These are phyloP conservation scores for Panurus biarmicus DNA, from an alignment of 2,113 vertebrate genomes.

Conservation along the genomic window DNA sequence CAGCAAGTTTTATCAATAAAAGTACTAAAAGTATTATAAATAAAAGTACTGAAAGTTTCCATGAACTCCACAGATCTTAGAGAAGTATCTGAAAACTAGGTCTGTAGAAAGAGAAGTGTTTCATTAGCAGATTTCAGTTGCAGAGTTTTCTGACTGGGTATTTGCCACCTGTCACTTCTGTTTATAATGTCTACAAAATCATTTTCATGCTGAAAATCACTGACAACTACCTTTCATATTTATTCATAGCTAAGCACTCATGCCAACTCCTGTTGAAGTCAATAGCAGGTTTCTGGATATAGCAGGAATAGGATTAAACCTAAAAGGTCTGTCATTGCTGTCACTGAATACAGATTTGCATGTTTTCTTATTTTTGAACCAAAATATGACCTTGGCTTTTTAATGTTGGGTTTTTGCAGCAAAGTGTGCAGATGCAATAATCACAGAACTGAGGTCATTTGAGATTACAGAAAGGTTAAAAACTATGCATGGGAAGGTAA, in stretches of 20 bases:
- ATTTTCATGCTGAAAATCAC: neutral
- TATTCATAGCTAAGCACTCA: neutral
- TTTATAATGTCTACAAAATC: neutral
- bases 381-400: neutral
- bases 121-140: neutral
- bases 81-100: neutral
- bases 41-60: neutral
- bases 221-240: constrained; percentile 1
- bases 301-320: neutral
- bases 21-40: neutral
- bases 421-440: neutral
- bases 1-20: neutral
- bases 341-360: neutral
- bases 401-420: neutral
- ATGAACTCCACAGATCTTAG: neutral
- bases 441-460: neutral
- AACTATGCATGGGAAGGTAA: neutral
- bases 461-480: neutral
- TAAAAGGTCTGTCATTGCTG: neutral
- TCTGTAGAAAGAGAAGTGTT: neutral
- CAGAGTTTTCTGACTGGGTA: neutral
- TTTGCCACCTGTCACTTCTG: constrained; percentile 16
- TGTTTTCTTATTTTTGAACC: neutral
- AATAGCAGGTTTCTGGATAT: neutral
- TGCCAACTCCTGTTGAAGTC: neutral